phyloP scores from a whole-genome alignment of 2,797 vertebrate genomes.

The Rhinatrema bivittatum region DNA sequence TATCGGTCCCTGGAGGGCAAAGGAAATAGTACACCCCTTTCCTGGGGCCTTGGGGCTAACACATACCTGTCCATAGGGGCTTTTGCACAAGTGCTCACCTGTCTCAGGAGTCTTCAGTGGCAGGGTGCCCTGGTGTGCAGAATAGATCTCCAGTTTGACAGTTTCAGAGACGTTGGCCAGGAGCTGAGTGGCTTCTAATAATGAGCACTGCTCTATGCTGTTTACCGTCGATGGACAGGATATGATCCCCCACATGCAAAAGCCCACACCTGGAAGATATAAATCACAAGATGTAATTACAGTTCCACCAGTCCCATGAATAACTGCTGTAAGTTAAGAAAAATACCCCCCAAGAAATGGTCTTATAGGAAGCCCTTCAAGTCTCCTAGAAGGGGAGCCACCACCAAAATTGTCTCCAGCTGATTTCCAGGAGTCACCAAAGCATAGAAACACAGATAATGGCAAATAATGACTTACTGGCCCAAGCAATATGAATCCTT shows the following conservation, averaged over 20 bases:
- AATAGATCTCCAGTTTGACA: conserved; percentile 82
- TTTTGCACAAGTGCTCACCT: conserved; percentile 61
- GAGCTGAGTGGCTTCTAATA: conserved; percentile 87
- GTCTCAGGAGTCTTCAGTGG: conserved; percentile 78
- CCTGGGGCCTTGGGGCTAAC: not conserved
- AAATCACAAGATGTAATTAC: conserved; percentile 13
- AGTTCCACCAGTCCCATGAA: not conserved
- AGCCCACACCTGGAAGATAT: conserved; percentile 75
- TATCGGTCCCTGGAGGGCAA: not conserved
- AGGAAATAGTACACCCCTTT: not conserved
- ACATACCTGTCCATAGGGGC: too few relatives aligned
- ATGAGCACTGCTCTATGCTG: conserved; percentile 84
- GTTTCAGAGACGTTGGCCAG: conserved; percentile 79
- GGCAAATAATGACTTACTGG: too few relatives aligned
- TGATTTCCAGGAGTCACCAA: too few relatives aligned
- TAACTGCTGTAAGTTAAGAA: not conserved
- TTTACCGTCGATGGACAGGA: conserved; percentile 90
- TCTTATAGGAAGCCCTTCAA: too few relatives aligned
- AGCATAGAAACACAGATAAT: too few relatives aligned
- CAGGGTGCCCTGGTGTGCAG: conserved; percentile 72
- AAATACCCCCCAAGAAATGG: too few relatives aligned
- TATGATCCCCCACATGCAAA: conserved; percentile 80
- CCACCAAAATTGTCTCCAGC: too few relatives aligned
- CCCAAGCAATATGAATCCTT: not conserved
- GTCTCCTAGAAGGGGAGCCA: too few relatives aligned